These are phyloP conservation scores for Cyclina sinensis DNA, from an alignment of 1,140 invertebrate species.

Conservation along the genomic window DNA sequence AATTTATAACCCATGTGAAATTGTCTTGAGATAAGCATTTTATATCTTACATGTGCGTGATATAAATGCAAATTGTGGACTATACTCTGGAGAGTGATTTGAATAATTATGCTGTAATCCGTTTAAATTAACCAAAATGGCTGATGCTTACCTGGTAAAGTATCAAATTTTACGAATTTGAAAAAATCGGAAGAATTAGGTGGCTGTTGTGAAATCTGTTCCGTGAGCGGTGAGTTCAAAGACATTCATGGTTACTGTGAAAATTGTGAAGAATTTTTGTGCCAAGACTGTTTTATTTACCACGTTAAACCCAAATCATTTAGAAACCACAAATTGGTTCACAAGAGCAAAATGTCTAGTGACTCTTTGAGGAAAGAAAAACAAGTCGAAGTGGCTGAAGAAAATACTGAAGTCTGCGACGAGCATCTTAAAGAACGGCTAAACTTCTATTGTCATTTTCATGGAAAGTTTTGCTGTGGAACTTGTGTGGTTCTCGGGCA, in stretches of 20 bases:
- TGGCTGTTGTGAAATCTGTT: constrained; percentile 21
- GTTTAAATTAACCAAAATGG: background rate
- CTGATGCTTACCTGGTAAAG: background rate
- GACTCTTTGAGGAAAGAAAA: too few relatives aligned
- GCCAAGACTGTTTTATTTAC: constrained; percentile 11
- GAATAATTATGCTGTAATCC: too few relatives aligned
- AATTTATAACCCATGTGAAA: too few relatives aligned
- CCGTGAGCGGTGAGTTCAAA: background rate
- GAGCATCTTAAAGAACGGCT: background rate
- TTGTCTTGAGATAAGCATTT: too few relatives aligned
- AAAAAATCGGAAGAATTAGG: background rate
- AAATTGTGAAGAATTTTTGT: constrained; percentile 27
- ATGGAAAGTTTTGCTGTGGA: constrained; percentile 2
- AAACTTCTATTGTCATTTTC: background rate
- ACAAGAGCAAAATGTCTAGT: background rate
- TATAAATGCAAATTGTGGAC: too few relatives aligned
- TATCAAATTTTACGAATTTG: background rate
- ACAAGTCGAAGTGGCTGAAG: background rate
- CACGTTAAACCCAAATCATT: constrained; percentile 23
- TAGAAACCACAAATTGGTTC: background rate
- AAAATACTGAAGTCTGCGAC: background rate
- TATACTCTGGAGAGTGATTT: too few relatives aligned
- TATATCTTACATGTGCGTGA: too few relatives aligned
- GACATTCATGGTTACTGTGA: constrained; percentile 2
- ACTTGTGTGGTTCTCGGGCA: background rate